phyloP scores from a whole-genome alignment of 2,113 vertebrate genomes.

The Furnarius figulus region DNA sequence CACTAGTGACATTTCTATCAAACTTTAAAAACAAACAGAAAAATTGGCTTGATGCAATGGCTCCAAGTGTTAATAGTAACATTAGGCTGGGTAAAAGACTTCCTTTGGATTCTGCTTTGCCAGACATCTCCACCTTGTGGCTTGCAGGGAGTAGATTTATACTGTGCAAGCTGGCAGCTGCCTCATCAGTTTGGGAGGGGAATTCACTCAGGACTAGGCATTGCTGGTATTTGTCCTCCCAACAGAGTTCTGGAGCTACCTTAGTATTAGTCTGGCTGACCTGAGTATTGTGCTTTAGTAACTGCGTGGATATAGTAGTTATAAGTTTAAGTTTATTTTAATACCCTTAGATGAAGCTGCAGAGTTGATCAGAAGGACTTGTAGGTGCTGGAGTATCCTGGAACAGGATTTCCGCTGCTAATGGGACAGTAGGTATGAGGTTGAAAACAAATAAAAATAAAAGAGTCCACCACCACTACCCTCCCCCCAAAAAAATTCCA shows the following conservation, averaged over 20 bases:
- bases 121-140: conserved; percentile 72
- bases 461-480: no score
- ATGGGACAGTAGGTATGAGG: neutral
- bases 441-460: neutral
- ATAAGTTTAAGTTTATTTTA: neutral
- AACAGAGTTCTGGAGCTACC: neutral
- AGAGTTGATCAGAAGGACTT: neutral
- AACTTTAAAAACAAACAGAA: conserved; percentile 81
- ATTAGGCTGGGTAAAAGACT: conserved; percentile 64
- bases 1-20: conserved; percentile 82
- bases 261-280: neutral
- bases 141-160: conserved; percentile 44
- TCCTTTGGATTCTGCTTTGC: conserved; percentile 65
- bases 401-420: neutral
- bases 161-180: neutral
- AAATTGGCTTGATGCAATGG: conserved; percentile 79
- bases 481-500: neutral
- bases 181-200: neutral
- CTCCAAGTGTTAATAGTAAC: conserved; percentile 78
- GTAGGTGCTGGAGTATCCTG: neutral
- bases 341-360: neutral
- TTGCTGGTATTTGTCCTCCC: neutral
- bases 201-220: neutral
- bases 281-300: neutral
- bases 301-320: neutral